Evolutionary conservation across 2,113 vertebrate species (phyloP), one percentile per base, ranked within the genome.

Genomic region (Nestor notabilis): DNA sequence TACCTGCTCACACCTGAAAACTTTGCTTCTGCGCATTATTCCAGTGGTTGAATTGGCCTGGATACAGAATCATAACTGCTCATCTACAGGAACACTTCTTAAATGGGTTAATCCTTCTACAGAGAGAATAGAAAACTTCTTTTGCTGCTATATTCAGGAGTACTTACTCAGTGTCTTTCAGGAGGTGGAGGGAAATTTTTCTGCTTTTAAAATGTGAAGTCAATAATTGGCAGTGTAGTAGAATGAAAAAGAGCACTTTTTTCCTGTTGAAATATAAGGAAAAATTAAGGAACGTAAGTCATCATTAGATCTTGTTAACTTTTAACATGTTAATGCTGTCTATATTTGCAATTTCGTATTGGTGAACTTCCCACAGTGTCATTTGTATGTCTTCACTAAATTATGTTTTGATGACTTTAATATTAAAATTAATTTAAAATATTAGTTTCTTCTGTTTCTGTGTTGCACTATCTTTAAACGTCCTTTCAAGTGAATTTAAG

Each of bases 371-470:
- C 14, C 5, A 23, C 8, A 84, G 5, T 64, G 47, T 41, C 69
- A 58, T 49, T 87, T 85, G 25, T 44, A 58, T 58, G 18, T 76
- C 37, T 90, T 90, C 33, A 39, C 10, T 83, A 58, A 63, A 70
- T 39, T 77, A 53, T 47, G 8, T 89, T 93, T 83, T 81, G 15
- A 17, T 80, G 81, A 83, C 23, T 66, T 75, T 29, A 93, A 53
- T 83, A 88, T 80, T 66, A 89, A 95, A 95, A 96, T 69, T 41
- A 76, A 55, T 74, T 77, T 46, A 3, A 92, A 83, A 69, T 72
- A 2, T n/a, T 80, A 46, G 20, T 74, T 87, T 90, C 31, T 87
- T 83, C 43, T 86, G 43, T 81, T 86, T 95, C 58, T 75, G 10
- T 80, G 39, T 71, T 92, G 46, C 80, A 49, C 28, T 88, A 11